Evolutionary conservation across 2,888 invertebrate genomes (phyloP), one percentile per base, ranked within the genome.

Genomic region (Eurytoma californica): DNA sequence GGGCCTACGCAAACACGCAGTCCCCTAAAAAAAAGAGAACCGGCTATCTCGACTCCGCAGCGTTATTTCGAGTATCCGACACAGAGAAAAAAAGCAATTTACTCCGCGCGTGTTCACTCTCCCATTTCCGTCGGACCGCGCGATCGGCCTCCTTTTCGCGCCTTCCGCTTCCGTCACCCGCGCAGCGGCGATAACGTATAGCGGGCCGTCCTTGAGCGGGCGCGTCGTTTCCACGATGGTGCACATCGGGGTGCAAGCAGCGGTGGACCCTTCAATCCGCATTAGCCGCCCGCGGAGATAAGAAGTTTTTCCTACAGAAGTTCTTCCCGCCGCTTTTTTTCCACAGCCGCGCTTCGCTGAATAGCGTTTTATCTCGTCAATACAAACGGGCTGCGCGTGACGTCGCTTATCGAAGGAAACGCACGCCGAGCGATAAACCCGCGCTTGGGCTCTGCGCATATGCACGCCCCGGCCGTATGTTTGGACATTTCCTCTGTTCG

Each of bases 151-250:
- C 30, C 24, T 70, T 79, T 81, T 77, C 53, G 68, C 67, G 49
- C 68, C 57, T 74, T 77, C 80, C 80, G 82, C 80, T 77, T 77
- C 74, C 80, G 79, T 72, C 69, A 70, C 61, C 55, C 61, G 57
- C 53, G 53, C 53, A 12, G n/a, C n/a, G 14, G 28, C 61, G 39
- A 39, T 63, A 63, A 63, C 53, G 16, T n/a, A n/a, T 4, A 30
- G n/a, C 16, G 61, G 2, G 39, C 39, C 39, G 39, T 39, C 39
- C 39, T 39, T 39, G 39, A 39, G 16, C 49, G 14, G 13, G 24
- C 14, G 24, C 4, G 20, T 24, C 24, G 24, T 3, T 3, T 58
- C 24, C 58, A 3, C 24, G 1, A 24, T 24, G 2, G 2, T 24
- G 5, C 3, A 5, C n/a, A 4, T 53, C 16, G 53, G 53, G n/a